Evolutionary conservation across 2,888 invertebrate genomes (phyloP), one percentile per base, ranked within the genome.

Genomic region (Stenichneumon culpator): DNA sequence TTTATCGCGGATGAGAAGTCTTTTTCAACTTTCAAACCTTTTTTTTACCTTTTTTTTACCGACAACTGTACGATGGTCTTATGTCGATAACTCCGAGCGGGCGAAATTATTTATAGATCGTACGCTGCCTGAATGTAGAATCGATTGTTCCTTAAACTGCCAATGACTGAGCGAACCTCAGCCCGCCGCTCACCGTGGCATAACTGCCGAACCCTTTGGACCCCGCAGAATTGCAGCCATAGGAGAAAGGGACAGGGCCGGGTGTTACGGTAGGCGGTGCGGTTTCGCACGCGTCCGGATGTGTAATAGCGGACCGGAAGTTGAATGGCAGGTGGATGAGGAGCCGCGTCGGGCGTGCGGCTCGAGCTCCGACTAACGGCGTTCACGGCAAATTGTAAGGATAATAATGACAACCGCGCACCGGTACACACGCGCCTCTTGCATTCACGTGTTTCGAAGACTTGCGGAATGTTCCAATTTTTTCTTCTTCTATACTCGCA

Each of bases 281-380:
- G 69, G 74, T 82, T 82, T 83, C 79, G 86, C 86, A 83, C 86
- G 86, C 83, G 86, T 80, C 83, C 86, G 86, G 86, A 85, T 83
- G 83, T 86, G 83, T 77, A 83, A 86, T 83, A 78, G 25, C 80
- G 63, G 80, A 77, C 47, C 86, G 86, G 86, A 86, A 83, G 77
- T 86, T 77, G 70, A 83, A 83, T 77, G 86, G 86, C 86, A 86
- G 86, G 86, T 86, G 86, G 79, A 86, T 77, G 86, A 86, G 79
- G 77, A 83, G 75, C 52, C 79, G 83, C 67, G 52, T 79, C 85
- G 63, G 68, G 77, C 83, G 83, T 83, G 79, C 79, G 83, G 83
- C 69, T 57, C 68, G 79, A 52, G 63, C 67, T 44, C 28, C 47
- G 47, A 22, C 74, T 25, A 54, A 72, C 50, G 50, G 68, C 70